Evolutionary conservation across 35 echinoderm and acorn worm species (phyloP), one percentile per base, ranked within the genome.

Genomic region (Apostichopus californicus): DNA sequence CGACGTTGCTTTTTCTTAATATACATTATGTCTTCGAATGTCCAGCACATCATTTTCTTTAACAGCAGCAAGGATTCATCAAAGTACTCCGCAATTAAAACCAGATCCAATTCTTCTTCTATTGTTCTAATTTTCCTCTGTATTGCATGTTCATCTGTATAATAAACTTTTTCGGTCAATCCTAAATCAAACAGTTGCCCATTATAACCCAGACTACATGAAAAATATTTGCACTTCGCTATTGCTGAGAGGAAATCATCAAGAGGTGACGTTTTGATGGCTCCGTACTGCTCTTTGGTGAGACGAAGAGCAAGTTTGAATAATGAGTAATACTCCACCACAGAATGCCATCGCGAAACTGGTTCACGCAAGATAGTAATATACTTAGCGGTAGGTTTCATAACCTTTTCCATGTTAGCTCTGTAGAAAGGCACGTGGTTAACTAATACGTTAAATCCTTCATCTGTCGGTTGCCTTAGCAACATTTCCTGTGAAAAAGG

Each of bases 11-110:
- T 89, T 54, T 92, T 80, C 54, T 56, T 64, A 60, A 92, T 15
- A 64, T 93, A 93, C 6, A 93, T 7, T 20, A 93, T 93, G 34
- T 93, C 92, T 7, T 80, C 26, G 53, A 93, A 79, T 8, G 87
- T 58, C 92, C 92, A 93, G 71, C 92, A 88, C 83, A 93, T 88
- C 10, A 93, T 14, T 77, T 80, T 87, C 63, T 65, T 93, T 8
- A 93, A 64, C 9, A 93, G 58, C 53, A 93, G 12, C 56, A 93
- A 93, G 9, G 92, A 88, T 87, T 93, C 92, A 73, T 93, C 83
- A 21, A 87, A 93, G 79, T 93, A 93, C 63, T 93, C 85, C 11
- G 46, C 10, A 17, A 93, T 61, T 55, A 93, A 28, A 78, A 93
- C 92, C 24, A 93, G 52, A 54, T 93, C 92, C 8, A 93, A 61